Conservation (phyloP, 2,888 invertebrate genomes). For the Geotrupes spiniger region DNA sequence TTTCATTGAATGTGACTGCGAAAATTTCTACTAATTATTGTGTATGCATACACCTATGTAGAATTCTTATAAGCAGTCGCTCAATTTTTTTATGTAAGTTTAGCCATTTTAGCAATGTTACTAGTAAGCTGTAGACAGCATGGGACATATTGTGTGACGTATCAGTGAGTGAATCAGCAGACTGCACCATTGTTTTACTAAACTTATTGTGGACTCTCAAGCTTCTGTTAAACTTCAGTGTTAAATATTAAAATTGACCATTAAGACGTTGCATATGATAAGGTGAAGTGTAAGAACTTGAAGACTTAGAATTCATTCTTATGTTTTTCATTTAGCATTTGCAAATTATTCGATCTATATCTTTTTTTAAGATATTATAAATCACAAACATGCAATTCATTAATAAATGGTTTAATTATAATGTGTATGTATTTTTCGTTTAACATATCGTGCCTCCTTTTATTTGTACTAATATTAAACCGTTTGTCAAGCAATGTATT, state of each 20-base stretch:
- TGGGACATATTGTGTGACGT: conserved; percentile 25
- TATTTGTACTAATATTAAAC: too few relatives aligned
- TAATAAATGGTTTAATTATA: conserved; percentile 45
- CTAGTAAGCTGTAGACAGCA: conserved; percentile 34
- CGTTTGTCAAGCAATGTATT: too few relatives aligned
- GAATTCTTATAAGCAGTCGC: conserved; percentile 21
- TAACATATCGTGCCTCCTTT: not conserved
- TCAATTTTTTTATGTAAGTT: conserved; percentile 27
- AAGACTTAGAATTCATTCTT: conserved; percentile 24
- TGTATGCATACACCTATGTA: conserved; percentile 18
- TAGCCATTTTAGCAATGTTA: conserved; percentile 34
- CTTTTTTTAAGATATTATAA: conserved; percentile 26
- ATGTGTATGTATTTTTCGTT: conserved; percentile 21
- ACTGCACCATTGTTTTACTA: conserved; percentile 24
- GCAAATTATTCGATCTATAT: conserved; percentile 19
- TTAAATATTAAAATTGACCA: conserved; percentile 19
- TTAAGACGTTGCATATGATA: conserved; percentile 16
- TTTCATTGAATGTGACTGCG: conserved; percentile 10
- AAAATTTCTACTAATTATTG: conserved; percentile 1
- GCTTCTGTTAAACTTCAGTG: conserved; percentile 29
- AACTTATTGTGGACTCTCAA: conserved; percentile 23
- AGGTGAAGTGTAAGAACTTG: conserved; percentile 24
- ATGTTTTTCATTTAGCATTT: conserved; percentile 20
- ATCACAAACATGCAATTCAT: conserved; percentile 35
- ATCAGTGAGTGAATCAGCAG: conserved; percentile 23